Conservation (phyloP, 30 jellyfish, hydroid and myxozoan species). For the Clytia hemisphaerica region DNA sequence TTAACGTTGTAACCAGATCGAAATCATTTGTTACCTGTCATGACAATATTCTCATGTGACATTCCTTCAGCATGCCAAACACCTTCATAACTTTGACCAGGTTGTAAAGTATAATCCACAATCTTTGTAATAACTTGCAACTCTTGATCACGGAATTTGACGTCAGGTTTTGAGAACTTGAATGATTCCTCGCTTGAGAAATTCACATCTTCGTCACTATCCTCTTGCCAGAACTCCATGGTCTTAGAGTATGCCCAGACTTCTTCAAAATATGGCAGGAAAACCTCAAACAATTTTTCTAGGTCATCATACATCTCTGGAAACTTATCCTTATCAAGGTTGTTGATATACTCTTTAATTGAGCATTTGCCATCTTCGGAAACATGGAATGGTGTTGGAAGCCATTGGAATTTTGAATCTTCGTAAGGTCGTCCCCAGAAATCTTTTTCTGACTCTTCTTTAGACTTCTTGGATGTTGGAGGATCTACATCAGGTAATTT, state of each 20-base stretch:
- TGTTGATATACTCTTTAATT: slow-evolving; percentile 47
- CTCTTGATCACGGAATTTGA: slow-evolving; percentile 42
- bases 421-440: slow-evolving; percentile 71
- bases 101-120: slow-evolving; percentile 60
- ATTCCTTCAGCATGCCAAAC: slow-evolving; percentile 92
- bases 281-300: slow-evolving; percentile 45
- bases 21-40: too few species aligned
- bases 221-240: slow-evolving; percentile 34
- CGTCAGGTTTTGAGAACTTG: slow-evolving; percentile 19
- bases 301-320: slow-evolving; percentile 41
- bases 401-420: slow-evolving; percentile 65
- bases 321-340: slow-evolving; percentile 45
- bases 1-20: too few species aligned
- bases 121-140: slow-evolving; percentile 55
- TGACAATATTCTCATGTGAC: slow-evolving; percentile 81
- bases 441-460: slow-evolving; percentile 27
- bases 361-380: slow-evolving; percentile 45
- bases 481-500: too few species aligned
- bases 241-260: slow-evolving; percentile 66
- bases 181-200: slow-evolving; percentile 6
- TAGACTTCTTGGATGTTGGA: too few species aligned
- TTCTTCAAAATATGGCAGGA: slow-evolving; percentile 63
- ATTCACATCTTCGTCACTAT: slow-evolving; percentile 22
- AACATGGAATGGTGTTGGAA: slow-evolving; percentile 58
- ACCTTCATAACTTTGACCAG: slow-evolving; percentile 67